These are phyloP conservation scores for Centropyge bicolor DNA, from an alignment of 2,797 vertebrate species.

Conservation along the genomic window DNA sequence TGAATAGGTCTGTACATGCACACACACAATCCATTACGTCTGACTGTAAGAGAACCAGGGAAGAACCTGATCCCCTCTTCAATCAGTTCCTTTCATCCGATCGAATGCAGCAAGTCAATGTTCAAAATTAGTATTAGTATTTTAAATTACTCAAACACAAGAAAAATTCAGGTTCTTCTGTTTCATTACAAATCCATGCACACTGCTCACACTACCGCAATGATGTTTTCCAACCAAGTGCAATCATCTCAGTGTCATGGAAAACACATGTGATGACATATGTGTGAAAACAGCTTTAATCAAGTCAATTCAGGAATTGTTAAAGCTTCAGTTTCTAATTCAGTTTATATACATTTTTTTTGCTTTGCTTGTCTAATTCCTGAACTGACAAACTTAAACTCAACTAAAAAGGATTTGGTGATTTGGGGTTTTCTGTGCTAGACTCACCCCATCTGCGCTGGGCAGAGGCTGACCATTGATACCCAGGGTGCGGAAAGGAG, in stretches of 20 bases:
- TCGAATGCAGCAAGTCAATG: neutral
- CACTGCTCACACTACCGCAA: slow-evolving; percentile 24
- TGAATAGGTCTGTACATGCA: slow-evolving; percentile 65
- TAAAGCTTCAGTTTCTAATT: neutral
- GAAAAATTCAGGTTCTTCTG: slow-evolving; percentile 35
- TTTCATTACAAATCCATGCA: slow-evolving; percentile 36
- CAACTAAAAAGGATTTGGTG: neutral
- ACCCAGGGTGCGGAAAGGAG: slow-evolving; percentile 90
- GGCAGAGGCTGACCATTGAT: slow-evolving; percentile 89
- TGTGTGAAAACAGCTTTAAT: slow-evolving; percentile 9
- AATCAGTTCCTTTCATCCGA: neutral
- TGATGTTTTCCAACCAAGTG: slow-evolving; percentile 21
- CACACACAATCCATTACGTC: slow-evolving; percentile 6
- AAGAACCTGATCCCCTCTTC: slow-evolving; percentile 38
- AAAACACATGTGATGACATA: neutral
- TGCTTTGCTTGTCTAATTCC: slow-evolving; percentile 26
- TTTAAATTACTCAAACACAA: neutral
- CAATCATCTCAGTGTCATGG: slow-evolving; percentile 1
- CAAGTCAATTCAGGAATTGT: slow-evolving; percentile 44
- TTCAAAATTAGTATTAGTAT: neutral
- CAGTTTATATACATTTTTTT: neutral
- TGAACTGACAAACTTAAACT: slow-evolving; percentile 33
- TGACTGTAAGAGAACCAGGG: slow-evolving; percentile 12
- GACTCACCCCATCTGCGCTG: slow-evolving; percentile 92
- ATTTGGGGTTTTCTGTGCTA: neutral